phyloP scores from a whole-genome alignment of 2,797 vertebrate genomes.

The Lithobates pipiens region DNA sequence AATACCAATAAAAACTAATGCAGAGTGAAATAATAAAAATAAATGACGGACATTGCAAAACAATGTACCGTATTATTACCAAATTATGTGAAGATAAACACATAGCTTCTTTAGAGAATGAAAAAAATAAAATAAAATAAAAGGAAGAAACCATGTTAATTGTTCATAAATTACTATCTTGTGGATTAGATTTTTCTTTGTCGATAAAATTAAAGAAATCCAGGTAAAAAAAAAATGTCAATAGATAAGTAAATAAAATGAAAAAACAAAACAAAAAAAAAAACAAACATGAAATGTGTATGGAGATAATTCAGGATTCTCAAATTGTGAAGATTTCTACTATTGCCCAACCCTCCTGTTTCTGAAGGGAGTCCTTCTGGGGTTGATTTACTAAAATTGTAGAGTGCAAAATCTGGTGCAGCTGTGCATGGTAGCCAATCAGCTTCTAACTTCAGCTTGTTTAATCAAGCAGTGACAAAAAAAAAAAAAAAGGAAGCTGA shows the following conservation, averaged over 20 bases:
- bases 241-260: neutral
- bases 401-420: too few relatives aligned
- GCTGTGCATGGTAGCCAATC: too few relatives aligned
- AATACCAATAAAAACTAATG: constrained; percentile 26
- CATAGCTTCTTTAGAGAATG: neutral
- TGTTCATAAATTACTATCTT: neutral
- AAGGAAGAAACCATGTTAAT: neutral
- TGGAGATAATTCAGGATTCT: too few relatives aligned
- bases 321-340: too few relatives aligned
- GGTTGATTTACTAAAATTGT: too few relatives aligned
- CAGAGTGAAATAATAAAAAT: neutral
- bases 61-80: constrained; percentile 27
- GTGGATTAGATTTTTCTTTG: neutral
- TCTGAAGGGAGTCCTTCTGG: too few relatives aligned
- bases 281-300: too few relatives aligned
- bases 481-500: too few relatives aligned
- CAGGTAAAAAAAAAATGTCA: neutral
- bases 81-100: constrained; percentile 3
- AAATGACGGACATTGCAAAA: constrained; percentile 5
- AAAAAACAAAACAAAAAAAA: too few relatives aligned
- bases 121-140: neutral
- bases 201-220: neutral
- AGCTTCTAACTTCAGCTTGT: too few relatives aligned
- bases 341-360: too few relatives aligned
- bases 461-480: too few relatives aligned